A percentile compares a stretch with the other conserved stretches of the same genome.
These are phyloP conservation scores for Knipowitschia caucasica DNA, from an alignment of 2,797 vertebrate genomes.

Conservation along the genomic window DNA sequence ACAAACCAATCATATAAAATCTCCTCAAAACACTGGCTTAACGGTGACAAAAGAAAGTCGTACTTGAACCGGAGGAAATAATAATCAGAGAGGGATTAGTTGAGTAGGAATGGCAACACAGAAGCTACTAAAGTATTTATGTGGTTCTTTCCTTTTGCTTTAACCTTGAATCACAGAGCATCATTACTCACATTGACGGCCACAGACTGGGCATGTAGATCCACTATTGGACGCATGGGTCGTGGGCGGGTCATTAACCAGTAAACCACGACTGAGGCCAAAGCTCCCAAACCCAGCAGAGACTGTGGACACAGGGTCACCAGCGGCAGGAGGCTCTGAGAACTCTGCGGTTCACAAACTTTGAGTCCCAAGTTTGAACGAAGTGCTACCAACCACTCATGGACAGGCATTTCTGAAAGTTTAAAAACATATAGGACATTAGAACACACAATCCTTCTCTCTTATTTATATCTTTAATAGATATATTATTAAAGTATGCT, in stretches of 20 bases:
- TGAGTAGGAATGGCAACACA: neutral
- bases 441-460: neutral
- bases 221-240: slow-evolving; percentile 72
- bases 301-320: slow-evolving; percentile 63
- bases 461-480: too few relatives aligned
- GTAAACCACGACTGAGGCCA: slow-evolving; percentile 78
- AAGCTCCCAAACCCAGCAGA: slow-evolving; percentile 74
- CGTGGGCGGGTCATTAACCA: slow-evolving; percentile 77
- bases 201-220: slow-evolving; percentile 75
- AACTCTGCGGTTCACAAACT: slow-evolving; percentile 57
- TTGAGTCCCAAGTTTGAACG: slow-evolving; percentile 51
- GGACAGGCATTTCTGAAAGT: slow-evolving; percentile 74
- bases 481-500: too few relatives aligned
- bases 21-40: too few relatives aligned
- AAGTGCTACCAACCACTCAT: slow-evolving; percentile 76
- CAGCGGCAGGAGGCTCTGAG: slow-evolving; percentile 61
- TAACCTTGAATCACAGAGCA: too few relatives aligned
- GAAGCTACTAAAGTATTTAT: neutral
- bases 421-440: neutral
- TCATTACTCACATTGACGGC: slow-evolving; percentile 64
- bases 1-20: too few relatives aligned
- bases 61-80: too few relatives aligned
- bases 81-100: too few relatives aligned
- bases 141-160: too few relatives aligned
- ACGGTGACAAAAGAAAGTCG: too few relatives aligned